Evolutionary conservation across 2,888 invertebrate species (phyloP), one percentile per base, ranked within the genome.

Genomic region (Dasypolia templi): DNA sequence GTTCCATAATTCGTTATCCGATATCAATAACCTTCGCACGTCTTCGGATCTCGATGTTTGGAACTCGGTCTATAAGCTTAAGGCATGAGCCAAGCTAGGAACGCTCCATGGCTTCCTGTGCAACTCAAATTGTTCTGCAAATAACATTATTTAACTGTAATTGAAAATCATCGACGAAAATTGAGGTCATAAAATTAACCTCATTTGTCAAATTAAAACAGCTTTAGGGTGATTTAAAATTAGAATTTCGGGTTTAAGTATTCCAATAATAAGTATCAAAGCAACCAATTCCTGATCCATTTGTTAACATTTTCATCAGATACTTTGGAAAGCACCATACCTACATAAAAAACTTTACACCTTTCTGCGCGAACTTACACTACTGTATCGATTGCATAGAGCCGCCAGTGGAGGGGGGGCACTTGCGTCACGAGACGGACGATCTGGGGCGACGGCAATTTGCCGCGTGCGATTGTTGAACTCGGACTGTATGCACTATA

Each of bases 381-480:
- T 79, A 74, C 72, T 72, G 74, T 70, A 62, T 69, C 46, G 29
- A 77, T 49, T 77, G 55, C 26, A 70, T 39, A 35, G 9, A 39
- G 19, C n/a, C 39, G 19, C n/a, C 39, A 39, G 59, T 78, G 46
- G 59, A 53, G 77, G 79, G 84, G 82, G 71, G 39, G 62, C 65
- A 77, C 82, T 88, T 91, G 90, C 91, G 91, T 91, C 91, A 92
- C 86, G 72, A 83, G 85, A 75, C 85, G 82, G 84, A 73, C 85
- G 82, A 90, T 87, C 87, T 89, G 82, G 89, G 88, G 69, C 89
- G 88, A 87, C 78, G 89, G 88, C 90, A 92, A 89, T 87, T 90
- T 88, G 87, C 81, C 82, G 72, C 85, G 75, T 83, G 87, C 88
- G 91, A 88, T 68, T 91, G 86, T 91, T 92, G 92, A 91, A 90